Base-by-base conservation (phyloP, 2,113 vertebrate genomes). In the Cyrtonyx montezumae region DNA sequence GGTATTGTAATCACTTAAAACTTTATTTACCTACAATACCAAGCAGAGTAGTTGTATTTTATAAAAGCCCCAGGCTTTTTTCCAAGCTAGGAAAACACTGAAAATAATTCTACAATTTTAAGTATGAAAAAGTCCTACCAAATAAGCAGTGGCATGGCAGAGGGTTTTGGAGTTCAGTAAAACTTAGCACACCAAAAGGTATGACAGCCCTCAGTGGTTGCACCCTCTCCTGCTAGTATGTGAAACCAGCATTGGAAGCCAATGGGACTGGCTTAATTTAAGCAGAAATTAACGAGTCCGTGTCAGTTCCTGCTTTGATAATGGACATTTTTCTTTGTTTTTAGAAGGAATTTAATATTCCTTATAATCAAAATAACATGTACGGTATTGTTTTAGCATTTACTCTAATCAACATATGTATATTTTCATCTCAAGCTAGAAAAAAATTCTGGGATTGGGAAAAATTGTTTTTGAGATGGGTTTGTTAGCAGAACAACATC, bases 401-500 rank as follows among this genome's bases (percentile, higher is more conserved):
- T 46, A 61, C 11, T 77, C 22, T 43, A 28, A 55, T 67, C 20
- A 82, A 43, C 20, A 56, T 5, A n/a, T 3, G 36, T 15, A 12
- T 3, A 22, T 55, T 74, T 88, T 71, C 34, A 63, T 36, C 11
- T 73, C 62, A 81, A 87, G 26, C 5, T 56, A 32, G 23, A 90
- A 89, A 14, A 83, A 85, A 68, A 70, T 62, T 83, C 86, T 25
- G 77, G 79, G 43, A 66, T 56, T 21, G 23, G 34, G 21, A 74
- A 94, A 82, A 87, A 67, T 0, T 32, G 2, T 1, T 59, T 89
- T 67, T 70, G 28, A 69, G 34, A 66, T 40, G 87, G 34, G 42
- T 74, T 71, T 94, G 46, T 59, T 87, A 53, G 23, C 59, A 71
- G 22, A 56, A 95, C 93, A 94, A 91, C 75, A 75, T 19, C n/a